These are phyloP conservation scores for Hyles euphorbiae DNA, from an alignment of 1,140 invertebrate genomes.

Conservation along the genomic window DNA sequence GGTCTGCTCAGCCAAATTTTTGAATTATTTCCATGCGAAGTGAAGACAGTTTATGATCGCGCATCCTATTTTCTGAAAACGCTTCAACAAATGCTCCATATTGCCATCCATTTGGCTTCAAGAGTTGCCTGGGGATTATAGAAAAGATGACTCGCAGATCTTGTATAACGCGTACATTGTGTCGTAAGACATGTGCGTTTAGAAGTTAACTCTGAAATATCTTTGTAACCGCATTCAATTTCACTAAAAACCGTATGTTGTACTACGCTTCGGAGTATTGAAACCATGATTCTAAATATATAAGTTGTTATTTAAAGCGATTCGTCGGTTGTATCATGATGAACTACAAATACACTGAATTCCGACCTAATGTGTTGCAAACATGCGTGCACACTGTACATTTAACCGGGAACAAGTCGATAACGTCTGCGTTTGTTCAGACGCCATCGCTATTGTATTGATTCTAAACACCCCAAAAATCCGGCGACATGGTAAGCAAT, in stretches of 20 bases:
- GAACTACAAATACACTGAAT: no score
- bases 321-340: no score
- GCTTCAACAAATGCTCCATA: slow-evolving; percentile 44
- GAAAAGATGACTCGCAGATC: slow-evolving; percentile 19
- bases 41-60: slow-evolving; percentile 59
- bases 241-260: no score
- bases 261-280: no score
- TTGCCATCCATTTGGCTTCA: slow-evolving; percentile 50
- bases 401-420: neutral
- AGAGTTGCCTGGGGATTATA: slow-evolving; percentile 25
- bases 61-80: slow-evolving; percentile 51
- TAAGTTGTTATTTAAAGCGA: no score
- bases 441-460: slow-evolving; percentile 21
- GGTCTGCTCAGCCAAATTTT: slow-evolving; percentile 56
- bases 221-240: no score
- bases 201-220: no score
- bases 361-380: no score
- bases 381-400: no score
- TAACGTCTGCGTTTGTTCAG: slow-evolving; percentile 7
- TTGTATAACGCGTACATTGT: neutral
- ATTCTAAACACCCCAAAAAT: slow-evolving; percentile 39
- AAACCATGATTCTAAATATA: no score
- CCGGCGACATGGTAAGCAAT: slow-evolving; percentile 37
- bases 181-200: no score
- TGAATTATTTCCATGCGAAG: slow-evolving; percentile 59